Percentiles rank a stretch among this genome's conserved stretches.
These are phyloP conservation scores for Struthio camelus DNA, from an alignment of 2,113 vertebrate species.

Conservation along the genomic window DNA sequence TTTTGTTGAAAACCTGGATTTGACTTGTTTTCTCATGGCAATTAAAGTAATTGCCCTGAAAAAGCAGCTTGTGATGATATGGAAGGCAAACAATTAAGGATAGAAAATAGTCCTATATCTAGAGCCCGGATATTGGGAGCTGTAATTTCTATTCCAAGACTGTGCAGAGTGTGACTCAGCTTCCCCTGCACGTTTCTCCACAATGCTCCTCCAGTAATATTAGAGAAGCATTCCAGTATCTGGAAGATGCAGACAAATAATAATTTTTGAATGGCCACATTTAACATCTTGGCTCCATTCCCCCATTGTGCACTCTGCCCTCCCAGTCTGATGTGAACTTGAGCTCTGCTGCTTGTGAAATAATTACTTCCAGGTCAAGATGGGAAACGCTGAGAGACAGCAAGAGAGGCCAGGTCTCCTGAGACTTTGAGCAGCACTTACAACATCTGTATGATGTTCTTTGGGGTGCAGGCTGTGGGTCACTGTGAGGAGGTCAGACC, in stretches of 20 bases:
- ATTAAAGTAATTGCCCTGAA: neutral
- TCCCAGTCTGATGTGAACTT: neutral
- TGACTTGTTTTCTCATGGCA: neutral
- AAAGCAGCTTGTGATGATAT: neutral
- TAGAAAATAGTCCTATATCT: neutral
- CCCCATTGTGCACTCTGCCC: neutral
- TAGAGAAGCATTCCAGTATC: neutral
- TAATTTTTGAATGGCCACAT: neutral
- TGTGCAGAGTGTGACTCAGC: neutral
- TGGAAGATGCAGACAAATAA: neutral
- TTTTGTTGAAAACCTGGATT: neutral
- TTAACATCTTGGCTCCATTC: neutral
- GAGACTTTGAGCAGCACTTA: neutral
- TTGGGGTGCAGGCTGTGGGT: neutral
- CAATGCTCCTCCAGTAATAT: neutral
- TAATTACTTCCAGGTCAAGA: neutral
- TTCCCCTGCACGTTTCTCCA: neutral
- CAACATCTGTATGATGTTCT: neutral
- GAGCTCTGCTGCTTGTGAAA: neutral
- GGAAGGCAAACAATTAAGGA: neutral
- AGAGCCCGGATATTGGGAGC: neutral
- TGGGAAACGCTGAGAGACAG: neutral
- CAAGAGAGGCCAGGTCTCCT: neutral
- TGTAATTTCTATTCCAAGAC: neutral
- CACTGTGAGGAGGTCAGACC: neutral